A percentile compares a stretch with the other conserved stretches of the same genome.
Conservation (phyloP, 2,113 vertebrate genomes). For the Natator depressus region DNA sequence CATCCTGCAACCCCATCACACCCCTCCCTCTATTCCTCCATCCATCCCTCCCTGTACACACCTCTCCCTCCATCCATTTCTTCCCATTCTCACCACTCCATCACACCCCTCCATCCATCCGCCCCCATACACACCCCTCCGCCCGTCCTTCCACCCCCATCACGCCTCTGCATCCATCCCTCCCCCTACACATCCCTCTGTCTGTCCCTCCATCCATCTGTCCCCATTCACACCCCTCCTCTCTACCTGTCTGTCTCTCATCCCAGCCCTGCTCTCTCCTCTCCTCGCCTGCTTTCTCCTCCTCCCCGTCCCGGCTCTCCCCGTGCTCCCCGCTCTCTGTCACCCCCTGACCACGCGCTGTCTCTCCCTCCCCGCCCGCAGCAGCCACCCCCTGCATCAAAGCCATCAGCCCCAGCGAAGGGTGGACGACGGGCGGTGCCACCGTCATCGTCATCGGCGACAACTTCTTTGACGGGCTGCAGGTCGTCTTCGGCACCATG, state of each 20-base stretch:
- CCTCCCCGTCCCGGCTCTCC: background rate
- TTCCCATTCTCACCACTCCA: background rate
- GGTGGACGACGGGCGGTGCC: slow-evolving; percentile 95
- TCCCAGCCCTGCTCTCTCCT: background rate
- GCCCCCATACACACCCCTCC: accelerated
- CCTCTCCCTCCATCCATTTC: too few relatives aligned
- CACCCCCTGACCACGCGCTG: background rate
- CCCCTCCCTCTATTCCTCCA: background rate
- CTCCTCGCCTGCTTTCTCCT: background rate
- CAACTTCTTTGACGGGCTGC: slow-evolving; percentile 96
- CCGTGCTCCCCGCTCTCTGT: background rate
- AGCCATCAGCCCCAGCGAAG: slow-evolving; percentile 95
- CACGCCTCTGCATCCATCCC: too few relatives aligned
- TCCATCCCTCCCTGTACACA: too few relatives aligned
- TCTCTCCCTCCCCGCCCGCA: slow-evolving; percentile 73
- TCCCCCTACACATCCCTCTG: too few relatives aligned
- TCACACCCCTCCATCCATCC: background rate
- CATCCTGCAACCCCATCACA: accelerated
- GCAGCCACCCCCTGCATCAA: slow-evolving; percentile 97
- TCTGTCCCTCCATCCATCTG: background rate
- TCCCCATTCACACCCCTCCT: background rate
- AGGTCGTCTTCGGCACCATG: slow-evolving; percentile 95
- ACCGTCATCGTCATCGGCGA: slow-evolving; percentile 97
- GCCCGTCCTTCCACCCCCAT: too few relatives aligned
- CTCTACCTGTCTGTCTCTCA: background rate